Evolutionary conservation across 1,140 invertebrate genomes (phyloP).

Genomic region (Atta cephalotes): DNA sequence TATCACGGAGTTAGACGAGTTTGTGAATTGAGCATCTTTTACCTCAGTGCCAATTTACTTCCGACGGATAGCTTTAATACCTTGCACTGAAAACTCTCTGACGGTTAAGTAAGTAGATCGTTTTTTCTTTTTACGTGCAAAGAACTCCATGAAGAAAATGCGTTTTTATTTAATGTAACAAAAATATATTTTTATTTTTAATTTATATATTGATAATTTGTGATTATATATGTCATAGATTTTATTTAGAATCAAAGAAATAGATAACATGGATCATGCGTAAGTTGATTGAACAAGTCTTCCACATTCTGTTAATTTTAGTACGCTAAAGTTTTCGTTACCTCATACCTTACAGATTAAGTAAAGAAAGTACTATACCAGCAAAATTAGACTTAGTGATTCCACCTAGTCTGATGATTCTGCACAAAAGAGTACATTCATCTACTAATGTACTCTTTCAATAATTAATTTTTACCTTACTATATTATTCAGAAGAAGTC

Average conservation of each 20-base stretch:
- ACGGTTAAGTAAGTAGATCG: background rate
- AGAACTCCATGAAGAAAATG: background rate
- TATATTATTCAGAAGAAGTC: conserved; percentile 39
- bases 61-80: background rate
- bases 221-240: background rate
- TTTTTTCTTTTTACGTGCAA: background rate
- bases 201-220: background rate
- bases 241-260: background rate
- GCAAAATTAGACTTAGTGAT: conserved; percentile 5
- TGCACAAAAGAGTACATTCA: conserved; percentile 45
- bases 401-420: conserved; percentile 4
- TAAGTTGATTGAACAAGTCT: background rate
- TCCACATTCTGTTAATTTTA: conserved; percentile 17
- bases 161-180: background rate
- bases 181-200: background rate
- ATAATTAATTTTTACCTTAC: conserved; percentile 39
- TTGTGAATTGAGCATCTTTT: conserved; percentile 17
- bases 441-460: conserved; percentile 51
- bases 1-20: conserved; percentile 26
- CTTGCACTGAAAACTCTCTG: background rate
- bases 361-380: conserved; percentile 4
- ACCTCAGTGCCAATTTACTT: background rate
- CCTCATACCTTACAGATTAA: background rate
- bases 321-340: conserved; percentile 13
- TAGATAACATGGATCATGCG: background rate